Base-by-base conservation (phyloP, 1,140 invertebrate genomes). In the Colletes latitarsis region DNA sequence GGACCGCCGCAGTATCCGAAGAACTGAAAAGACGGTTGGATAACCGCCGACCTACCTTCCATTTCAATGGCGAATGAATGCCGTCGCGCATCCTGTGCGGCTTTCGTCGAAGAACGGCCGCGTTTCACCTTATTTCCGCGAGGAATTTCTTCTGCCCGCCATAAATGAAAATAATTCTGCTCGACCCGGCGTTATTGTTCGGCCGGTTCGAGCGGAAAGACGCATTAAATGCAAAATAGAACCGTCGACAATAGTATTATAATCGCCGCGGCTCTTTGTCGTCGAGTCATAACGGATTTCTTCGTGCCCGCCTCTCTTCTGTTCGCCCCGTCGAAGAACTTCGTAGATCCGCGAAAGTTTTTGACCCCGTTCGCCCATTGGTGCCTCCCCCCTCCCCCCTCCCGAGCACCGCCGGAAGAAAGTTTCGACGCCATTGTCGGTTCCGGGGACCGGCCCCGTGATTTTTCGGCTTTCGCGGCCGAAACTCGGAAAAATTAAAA, bases 301-400 rank as follows among this genome's bases (percentile, higher is more conserved):
- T 74, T 69, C 72, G 66, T 64, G 66, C 71, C 73, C 79, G 79
- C 79, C 79, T 77, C 60, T 77, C 55, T 70, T 70, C 66, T 81
- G 64, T 81, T 69, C 79, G 17, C 57, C 2, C 43, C 9, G 15
- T 15, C 41, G n/a, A 39, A 63, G 17, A 77, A 70, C 66, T 80
- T 80, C 2, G 62, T 19, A 9, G 70, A 75, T 30, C 58, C 77
- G 62, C 21, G 41, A 73, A 76, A 83, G 58, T 83, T 80, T 73
- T 83, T 68, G 53, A 75, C 78, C 78, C 10, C 71, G 71, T 68
- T 80, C 30, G n/a, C 4, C 12, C 52, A 30, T 30, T 30, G 30
- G 30, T 30, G 30, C 30, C 2, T 2, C 30, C 30, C 30, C 30
- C 2, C 30, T 30, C 30, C 30, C 30, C 2, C 30, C 2, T 30